A percentile compares a stretch with the other conserved stretches of the same genome.
phyloP scores from a whole-genome alignment of 2,113 vertebrate species.

The Sphaerodactylus townsendi region DNA sequence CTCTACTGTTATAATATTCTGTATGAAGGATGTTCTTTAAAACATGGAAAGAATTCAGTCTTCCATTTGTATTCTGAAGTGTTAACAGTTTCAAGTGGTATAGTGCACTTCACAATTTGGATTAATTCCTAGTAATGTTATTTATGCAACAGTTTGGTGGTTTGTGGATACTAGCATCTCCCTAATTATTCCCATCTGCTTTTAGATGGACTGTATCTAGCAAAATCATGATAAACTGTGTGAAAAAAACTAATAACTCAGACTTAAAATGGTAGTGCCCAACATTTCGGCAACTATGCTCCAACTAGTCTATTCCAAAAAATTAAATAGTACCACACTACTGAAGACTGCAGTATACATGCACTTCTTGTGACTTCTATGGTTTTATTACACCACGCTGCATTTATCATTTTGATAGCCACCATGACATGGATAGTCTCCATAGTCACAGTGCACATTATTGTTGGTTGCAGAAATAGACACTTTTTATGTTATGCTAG shows the following conservation, averaged over 20 bases:
- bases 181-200: background rate
- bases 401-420: no score
- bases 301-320: background rate
- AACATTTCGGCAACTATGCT: background rate
- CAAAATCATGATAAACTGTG: background rate
- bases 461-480: no score
- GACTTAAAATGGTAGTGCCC: background rate
- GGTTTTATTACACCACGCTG: no score
- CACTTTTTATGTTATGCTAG: no score
- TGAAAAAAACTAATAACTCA: background rate
- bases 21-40: background rate
- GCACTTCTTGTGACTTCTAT: no score
- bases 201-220: background rate
- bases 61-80: background rate
- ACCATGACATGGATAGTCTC: no score
- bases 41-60: background rate
- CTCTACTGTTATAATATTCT: background rate
- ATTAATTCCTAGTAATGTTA: background rate
- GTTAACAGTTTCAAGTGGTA: background rate
- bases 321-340: no score
- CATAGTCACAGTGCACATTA: no score
- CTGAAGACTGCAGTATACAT: no score
- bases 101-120: background rate
- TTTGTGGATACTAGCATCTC: background rate
- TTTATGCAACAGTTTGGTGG: no score